Evolutionary conservation across 2,888 invertebrate genomes (phyloP).

Genomic region (Agrochola litura): DNA sequence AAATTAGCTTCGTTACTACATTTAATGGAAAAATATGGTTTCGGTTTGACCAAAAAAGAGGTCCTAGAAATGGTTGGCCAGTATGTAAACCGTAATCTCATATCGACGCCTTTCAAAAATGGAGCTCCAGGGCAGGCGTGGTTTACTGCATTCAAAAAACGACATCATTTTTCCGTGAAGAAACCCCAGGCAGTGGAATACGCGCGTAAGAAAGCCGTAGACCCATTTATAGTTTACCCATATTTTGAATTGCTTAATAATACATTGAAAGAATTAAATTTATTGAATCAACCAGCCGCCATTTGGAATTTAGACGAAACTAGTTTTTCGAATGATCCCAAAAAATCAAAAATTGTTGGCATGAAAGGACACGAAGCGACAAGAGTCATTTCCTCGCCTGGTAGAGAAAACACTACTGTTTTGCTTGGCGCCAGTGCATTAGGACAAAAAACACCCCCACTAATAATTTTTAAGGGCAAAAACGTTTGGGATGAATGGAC

Average conservation of each 20-base stretch:
- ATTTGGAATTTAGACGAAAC: conserved; percentile 28
- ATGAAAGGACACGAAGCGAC: conserved; percentile 21
- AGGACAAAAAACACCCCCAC: conserved; percentile 2
- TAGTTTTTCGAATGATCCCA: conserved; percentile 22
- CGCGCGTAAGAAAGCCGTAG: conserved; percentile 20
- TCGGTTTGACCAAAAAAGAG: conserved; percentile 22
- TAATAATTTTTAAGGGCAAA: conserved; percentile 17
- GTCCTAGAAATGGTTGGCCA: conserved; percentile 21
- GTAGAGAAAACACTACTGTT: conserved; percentile 51
- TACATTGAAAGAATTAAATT: conserved; percentile 15
- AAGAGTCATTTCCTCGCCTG: conserved; percentile 40
- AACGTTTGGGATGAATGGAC: conserved; percentile 31
- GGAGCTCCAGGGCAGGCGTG: conserved; percentile 30
- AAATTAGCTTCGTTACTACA: no score
- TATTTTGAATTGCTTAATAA: conserved; percentile 18
- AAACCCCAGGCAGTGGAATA: conserved; percentile 33
- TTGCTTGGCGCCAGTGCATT: conserved; percentile 37
- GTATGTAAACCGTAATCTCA: conserved; percentile 13
- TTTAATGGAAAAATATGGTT: not conserved
- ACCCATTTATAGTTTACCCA: conserved; percentile 14
- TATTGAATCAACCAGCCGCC: conserved; percentile 5
- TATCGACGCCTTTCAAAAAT: conserved; percentile 27
- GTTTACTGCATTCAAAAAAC: conserved; percentile 21
- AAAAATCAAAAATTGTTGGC: conserved; percentile 9
- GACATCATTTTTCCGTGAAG: conserved; percentile 31